A percentile compares a stretch with the other conserved stretches of the same genome.
These are phyloP conservation scores for Forbesichthys papilliferus DNA, from an alignment of 2,113 vertebrate genomes.

Conservation along the genomic window DNA sequence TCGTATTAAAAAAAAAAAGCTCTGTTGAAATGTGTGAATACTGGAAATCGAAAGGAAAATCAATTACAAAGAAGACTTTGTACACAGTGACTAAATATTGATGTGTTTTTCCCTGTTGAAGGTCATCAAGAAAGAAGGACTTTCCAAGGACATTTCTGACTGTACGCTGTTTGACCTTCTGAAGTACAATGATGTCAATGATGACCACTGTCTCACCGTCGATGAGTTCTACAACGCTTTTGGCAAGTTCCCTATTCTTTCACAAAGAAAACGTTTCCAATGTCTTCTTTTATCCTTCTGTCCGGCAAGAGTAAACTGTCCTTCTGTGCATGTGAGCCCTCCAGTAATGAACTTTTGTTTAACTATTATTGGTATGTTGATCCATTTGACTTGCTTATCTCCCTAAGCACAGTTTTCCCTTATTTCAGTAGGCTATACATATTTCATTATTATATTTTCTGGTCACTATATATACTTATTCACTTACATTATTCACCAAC, in stretches of 20 bases:
- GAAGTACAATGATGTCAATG: conserved; percentile 88
- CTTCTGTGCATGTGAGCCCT: too few species aligned
- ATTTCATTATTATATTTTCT: too few species aligned
- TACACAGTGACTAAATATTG: conserved; percentile 9
- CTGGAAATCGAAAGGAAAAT: background rate
- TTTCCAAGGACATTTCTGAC: conserved; percentile 81
- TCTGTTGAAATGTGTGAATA: too few species aligned
- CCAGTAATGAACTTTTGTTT: too few species aligned
- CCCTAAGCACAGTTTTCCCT: too few species aligned
- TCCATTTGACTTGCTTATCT: too few species aligned
- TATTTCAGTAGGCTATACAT: too few species aligned
- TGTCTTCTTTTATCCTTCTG: too few species aligned
- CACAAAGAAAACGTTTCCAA: background rate
- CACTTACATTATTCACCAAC: background rate
- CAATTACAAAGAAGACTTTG: background rate
- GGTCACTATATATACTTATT: background rate
- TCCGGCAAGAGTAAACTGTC: too few species aligned
- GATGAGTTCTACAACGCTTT: conserved; percentile 94
- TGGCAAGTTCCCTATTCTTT: conserved; percentile 76
- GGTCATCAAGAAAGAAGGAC: conserved; percentile 91
- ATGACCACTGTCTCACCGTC: conserved; percentile 84
- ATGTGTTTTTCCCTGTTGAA: conserved; percentile 63
- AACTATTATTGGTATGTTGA: too few species aligned
- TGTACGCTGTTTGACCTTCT: conserved; percentile 92
- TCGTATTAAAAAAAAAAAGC: too few species aligned